A percentile compares a stretch with the other conserved stretches of the same genome.
These are phyloP conservation scores for Empis stercorea DNA, from an alignment of 2,888 invertebrate species.

Conservation along the genomic window DNA sequence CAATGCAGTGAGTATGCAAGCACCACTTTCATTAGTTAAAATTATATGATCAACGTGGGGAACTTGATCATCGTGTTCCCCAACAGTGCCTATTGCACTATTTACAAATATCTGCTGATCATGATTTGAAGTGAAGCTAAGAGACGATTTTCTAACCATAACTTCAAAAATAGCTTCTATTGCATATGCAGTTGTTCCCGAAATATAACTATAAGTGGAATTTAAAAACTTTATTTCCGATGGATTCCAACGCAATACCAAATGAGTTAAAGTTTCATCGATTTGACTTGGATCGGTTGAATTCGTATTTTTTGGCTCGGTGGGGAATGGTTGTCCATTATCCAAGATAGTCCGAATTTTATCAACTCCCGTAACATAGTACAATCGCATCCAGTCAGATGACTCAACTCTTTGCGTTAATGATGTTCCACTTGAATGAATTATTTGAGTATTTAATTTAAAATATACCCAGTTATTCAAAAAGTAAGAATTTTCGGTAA, in stretches of 20 bases:
- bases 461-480: conserved; percentile 35
- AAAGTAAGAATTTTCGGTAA: conserved; percentile 22
- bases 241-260: conserved; percentile 31
- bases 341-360: conserved; percentile 36
- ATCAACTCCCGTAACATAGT: conserved; percentile 34
- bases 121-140: conserved; percentile 20
- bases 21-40: conserved; percentile 35
- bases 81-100: not conserved
- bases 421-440: conserved; percentile 20
- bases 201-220: conserved; percentile 27
- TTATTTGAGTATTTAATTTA: conserved; percentile 32
- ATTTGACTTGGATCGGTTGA: conserved; percentile 19
- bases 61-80: not conserved
- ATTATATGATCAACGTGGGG: not conserved
- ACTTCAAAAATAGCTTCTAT: conserved; percentile 36
- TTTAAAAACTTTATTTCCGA: conserved; percentile 26
- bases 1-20: conserved; percentile 33
- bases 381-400: conserved; percentile 33
- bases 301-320: conserved; percentile 21
- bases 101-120: conserved; percentile 6
- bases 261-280: conserved; percentile 33
- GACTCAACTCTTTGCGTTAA: conserved; percentile 8
- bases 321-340: conserved; percentile 33
- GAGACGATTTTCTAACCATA: conserved; percentile 31
- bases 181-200: conserved; percentile 26